Conservation (phyloP, 2,888 invertebrate species). For the Rugalucina vietnamica region DNA sequence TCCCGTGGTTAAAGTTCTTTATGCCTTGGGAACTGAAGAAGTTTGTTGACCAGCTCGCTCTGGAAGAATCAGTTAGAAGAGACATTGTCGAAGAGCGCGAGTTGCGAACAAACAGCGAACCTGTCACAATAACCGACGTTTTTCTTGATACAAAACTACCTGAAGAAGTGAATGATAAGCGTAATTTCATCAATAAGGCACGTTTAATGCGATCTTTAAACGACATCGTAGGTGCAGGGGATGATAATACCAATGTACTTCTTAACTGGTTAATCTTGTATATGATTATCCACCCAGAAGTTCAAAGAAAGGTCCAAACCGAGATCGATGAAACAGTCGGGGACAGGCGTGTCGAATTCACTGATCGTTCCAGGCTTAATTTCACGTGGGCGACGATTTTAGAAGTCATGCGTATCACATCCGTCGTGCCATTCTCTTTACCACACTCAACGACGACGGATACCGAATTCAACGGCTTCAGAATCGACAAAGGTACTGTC, state of each 20-base stretch:
- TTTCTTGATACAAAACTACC: slow-evolving; percentile 50
- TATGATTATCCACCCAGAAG: slow-evolving; percentile 60
- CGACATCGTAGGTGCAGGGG: slow-evolving; percentile 68
- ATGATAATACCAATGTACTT: slow-evolving; percentile 59
- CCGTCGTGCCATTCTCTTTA: slow-evolving; percentile 63
- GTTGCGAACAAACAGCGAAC: background rate
- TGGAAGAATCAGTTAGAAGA: too few relatives aligned
- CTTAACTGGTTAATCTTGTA: slow-evolving; percentile 54
- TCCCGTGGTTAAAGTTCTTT: slow-evolving; percentile 63
- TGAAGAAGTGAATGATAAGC: background rate
- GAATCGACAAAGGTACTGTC: slow-evolving; percentile 36
- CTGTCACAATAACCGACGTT: slow-evolving; percentile 66
- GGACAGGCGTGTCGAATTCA: slow-evolving; percentile 45
- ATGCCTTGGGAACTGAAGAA: slow-evolving; percentile 50
- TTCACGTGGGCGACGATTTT: slow-evolving; percentile 64
- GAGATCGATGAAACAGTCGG: slow-evolving; percentile 69
- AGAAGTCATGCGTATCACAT: slow-evolving; percentile 62
- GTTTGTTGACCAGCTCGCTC: slow-evolving; percentile 33
- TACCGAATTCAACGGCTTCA: slow-evolving; percentile 19
- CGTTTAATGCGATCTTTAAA: slow-evolving; percentile 44
- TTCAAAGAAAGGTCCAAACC: slow-evolving; percentile 60
- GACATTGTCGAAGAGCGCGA: slow-evolving; percentile 21
- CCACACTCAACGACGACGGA: slow-evolving; percentile 66
- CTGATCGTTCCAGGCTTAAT: slow-evolving; percentile 48
- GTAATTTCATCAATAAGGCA: background rate